Percentiles rank a stretch among this genome's conserved stretches.
Evolutionary conservation across 2,888 invertebrate genomes (phyloP).

Genomic region (Drosophila atripex): DNA sequence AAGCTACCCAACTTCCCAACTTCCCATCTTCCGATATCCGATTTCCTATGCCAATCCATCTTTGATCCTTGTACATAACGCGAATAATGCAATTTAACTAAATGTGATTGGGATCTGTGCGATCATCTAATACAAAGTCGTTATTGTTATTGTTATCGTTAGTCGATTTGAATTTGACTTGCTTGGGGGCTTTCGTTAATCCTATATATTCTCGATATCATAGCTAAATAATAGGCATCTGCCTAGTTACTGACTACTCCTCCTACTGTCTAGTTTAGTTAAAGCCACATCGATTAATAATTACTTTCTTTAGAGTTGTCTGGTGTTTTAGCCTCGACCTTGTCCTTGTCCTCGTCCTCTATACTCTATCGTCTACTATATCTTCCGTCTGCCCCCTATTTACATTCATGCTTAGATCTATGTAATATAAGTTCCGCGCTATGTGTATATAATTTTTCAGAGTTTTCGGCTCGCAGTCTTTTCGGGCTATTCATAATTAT

Average conservation of each 20-base stretch:
- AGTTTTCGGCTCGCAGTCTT: constrained; percentile 81
- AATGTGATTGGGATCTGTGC: constrained; percentile 56
- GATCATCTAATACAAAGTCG: constrained; percentile 21
- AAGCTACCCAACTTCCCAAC: constrained; percentile 59
- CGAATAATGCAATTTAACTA: constrained; percentile 68
- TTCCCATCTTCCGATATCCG: constrained; percentile 12
- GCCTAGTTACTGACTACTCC: constrained; percentile 31
- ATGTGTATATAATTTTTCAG: constrained; percentile 72
- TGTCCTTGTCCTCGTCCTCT: too few species aligned
- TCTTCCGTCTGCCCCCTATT: constrained; percentile 26
- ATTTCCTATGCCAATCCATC: constrained; percentile 10
- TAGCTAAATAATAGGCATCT: constrained; percentile 43
- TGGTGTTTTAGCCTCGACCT: constrained; percentile 62
- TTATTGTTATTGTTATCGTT: constrained; percentile 43
- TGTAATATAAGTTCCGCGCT: constrained; percentile 44
- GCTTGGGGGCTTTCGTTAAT: constrained; percentile 38
- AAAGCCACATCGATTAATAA: constrained; percentile 76
- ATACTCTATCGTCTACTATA: too few species aligned
- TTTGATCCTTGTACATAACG: constrained; percentile 62
- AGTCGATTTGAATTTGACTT: constrained; percentile 74
- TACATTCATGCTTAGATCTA: constrained; percentile 38
- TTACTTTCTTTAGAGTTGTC: constrained; percentile 43
- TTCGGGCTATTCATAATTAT: constrained; percentile 73
- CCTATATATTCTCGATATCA: constrained; percentile 33
- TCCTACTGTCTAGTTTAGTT: constrained; percentile 53